Evolutionary conservation across 2,113 vertebrate genomes (phyloP), one percentile per base, ranked within the genome.

Genomic region (Hyaena hyaena): DNA sequence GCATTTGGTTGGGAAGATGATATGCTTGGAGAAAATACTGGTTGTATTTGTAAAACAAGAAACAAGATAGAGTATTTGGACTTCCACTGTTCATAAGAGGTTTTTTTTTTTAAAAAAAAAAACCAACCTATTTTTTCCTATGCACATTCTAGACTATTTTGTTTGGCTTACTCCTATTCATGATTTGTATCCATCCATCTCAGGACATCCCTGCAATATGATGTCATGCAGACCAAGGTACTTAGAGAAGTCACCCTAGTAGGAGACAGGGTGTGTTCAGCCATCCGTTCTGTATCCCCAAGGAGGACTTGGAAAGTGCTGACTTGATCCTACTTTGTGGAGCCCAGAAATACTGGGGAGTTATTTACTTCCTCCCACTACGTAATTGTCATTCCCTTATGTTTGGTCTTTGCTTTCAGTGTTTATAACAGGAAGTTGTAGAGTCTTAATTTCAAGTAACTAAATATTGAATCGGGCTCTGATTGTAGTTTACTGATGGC

Each of bases 401-500:
- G 53, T 68, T 80, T 95, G 82, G 39, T 33, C 7, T 96, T 96
- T 74, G 26, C 63, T 89, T 50, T 4, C 24, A 68, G 87, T 73
- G 24, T 53, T 58, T 68, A 3, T 31, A 61, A 28, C 66, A 82
- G 61, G 76, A 94, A 85, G 66, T 88, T 84, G 84, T 45, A 87
- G 69, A 92, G 48, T 95, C 43, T 92, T 84, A 90, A 81, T 85
- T 95, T 92, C 28, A 88, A 53, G 50, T 74, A 45, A 71, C 77
- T 28, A 71, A 48, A 55, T 71, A 79, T 26, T 43, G 45, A 96
- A 83, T 76, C 17, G 28, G 73, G n/a, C 55, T 53, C 39, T 7
- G 35, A 80, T 35, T 93, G 58, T 76, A 53, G 33, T 48, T 88
- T 58, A 33, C 21, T 66, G 43, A 65, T 96, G 39, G 5, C 48